phyloP scores from a whole-genome alignment of 1,140 invertebrate genomes.

The Solenopsis fugax region DNA sequence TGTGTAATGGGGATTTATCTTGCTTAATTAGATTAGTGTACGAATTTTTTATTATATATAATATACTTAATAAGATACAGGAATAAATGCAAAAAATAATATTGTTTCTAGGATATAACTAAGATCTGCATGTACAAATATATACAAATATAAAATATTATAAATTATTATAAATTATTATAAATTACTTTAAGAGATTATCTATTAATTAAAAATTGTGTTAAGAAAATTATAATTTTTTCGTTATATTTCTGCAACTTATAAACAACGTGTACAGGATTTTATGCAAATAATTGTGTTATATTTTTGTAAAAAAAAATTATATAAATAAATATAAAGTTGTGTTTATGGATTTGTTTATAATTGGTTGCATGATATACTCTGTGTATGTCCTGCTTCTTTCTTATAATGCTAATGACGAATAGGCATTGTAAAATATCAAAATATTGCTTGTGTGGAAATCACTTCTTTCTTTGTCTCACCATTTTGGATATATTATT shows the following conservation, averaged over 20 bases:
- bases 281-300: slow-evolving; percentile 35
- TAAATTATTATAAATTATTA: neutral
- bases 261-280: slow-evolving; percentile 2
- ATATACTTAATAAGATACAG: neutral
- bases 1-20: slow-evolving; percentile 3
- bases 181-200: neutral
- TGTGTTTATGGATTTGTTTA: slow-evolving; percentile 51
- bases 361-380: slow-evolving; percentile 69
- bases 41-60: slow-evolving; percentile 3
- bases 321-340: slow-evolving; percentile 38
- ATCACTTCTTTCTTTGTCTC: slow-evolving; percentile 66
- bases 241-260: neutral
- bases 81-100: slow-evolving; percentile 14
- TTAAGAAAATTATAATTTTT: neutral
- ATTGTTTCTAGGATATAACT: neutral
- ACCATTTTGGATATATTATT: slow-evolving; percentile 66
- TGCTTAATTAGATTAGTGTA: neutral
- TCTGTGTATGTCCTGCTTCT: slow-evolving; percentile 70
- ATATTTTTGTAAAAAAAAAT: slow-evolving; percentile 8
- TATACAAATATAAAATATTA: neutral
- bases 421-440: slow-evolving; percentile 69
- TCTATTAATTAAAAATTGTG: slow-evolving; percentile 17
- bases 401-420: slow-evolving; percentile 66
- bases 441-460: slow-evolving; percentile 64
- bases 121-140: slow-evolving; percentile 20